Percentiles rank a stretch among this genome's conserved stretches.
Evolutionary conservation across 2,888 invertebrate species (phyloP).

Genomic region (Anarsia innoxiella): DNA sequence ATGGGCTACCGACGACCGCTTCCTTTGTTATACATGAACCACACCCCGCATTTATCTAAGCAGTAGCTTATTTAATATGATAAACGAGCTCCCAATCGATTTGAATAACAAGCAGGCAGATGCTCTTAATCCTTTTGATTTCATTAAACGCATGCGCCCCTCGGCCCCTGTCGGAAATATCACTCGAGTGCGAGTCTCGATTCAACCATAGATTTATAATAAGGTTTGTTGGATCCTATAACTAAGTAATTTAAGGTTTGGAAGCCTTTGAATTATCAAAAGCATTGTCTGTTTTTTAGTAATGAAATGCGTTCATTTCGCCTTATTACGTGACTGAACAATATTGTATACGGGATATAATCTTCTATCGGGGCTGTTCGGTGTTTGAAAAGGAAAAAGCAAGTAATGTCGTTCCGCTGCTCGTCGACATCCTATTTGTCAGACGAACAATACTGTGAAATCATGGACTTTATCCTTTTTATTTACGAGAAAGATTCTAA

Average conservation of each 20-base stretch:
- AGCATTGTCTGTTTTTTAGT: slow-evolving; percentile 26
- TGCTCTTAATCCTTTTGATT: slow-evolving; percentile 75
- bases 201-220: slow-evolving; percentile 53
- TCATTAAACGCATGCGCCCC: slow-evolving; percentile 74
- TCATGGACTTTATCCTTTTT: slow-evolving; percentile 37
- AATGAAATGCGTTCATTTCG: slow-evolving; percentile 33
- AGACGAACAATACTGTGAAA: slow-evolving; percentile 38
- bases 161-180: slow-evolving; percentile 72
- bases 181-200: slow-evolving; percentile 60
- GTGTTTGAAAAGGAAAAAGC: slow-evolving; percentile 19
- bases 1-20: slow-evolving; percentile 58
- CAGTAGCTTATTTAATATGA: slow-evolving; percentile 74
- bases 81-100: slow-evolving; percentile 74
- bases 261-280: slow-evolving; percentile 26
- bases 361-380: slow-evolving; percentile 6
- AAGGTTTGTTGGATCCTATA: slow-evolving; percentile 39
- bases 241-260: slow-evolving; percentile 30
- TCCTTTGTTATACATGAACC: slow-evolving; percentile 65
- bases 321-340: slow-evolving; percentile 45
- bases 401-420: slow-evolving; percentile 23
- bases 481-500: slow-evolving; percentile 38
- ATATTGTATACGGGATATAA: slow-evolving; percentile 26
- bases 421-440: slow-evolving; percentile 33
- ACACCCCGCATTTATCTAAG: slow-evolving; percentile 71
- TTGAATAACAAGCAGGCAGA: slow-evolving; percentile 75